phyloP scores from a whole-genome alignment of 92 coral and sea anemone species.

The Galaxea fascicularis region DNA sequence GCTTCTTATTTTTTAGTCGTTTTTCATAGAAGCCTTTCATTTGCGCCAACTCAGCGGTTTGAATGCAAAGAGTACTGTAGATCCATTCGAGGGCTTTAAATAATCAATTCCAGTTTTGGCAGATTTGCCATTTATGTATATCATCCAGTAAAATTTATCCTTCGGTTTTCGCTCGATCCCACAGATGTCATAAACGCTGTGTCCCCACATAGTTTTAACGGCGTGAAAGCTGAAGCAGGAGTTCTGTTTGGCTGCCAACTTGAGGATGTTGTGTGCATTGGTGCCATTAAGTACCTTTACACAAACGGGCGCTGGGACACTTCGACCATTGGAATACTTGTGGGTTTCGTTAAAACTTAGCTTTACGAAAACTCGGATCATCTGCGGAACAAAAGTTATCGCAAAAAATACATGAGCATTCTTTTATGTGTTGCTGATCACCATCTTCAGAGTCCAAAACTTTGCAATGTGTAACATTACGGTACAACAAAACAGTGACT shows the following conservation, averaged over 20 bases:
- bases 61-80: conserved; percentile 74
- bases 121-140: conserved; percentile 44
- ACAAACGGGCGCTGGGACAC: conserved; percentile 29
- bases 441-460: background rate
- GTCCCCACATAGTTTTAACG: conserved; percentile 58
- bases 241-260: conserved; percentile 58
- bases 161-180: conserved; percentile 32
- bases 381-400: conserved; percentile 27
- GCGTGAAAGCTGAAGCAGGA: conserved; percentile 67
- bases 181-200: conserved; percentile 63
- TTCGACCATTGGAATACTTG: conserved; percentile 16
- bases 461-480: background rate
- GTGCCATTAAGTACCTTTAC: conserved; percentile 58
- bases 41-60: conserved; percentile 50
- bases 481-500: no score
- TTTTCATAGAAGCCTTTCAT: background rate
- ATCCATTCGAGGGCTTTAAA: conserved; percentile 68
- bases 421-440: background rate
- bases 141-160: conserved; percentile 74
- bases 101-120: conserved; percentile 74
- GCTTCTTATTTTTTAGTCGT: no score
- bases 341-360: conserved; percentile 49
- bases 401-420: background rate
- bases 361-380: conserved; percentile 66
- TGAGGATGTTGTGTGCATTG: conserved; percentile 62